phyloP scores from a whole-genome alignment of 2,113 vertebrate genomes.

The Tichodroma muraria region DNA sequence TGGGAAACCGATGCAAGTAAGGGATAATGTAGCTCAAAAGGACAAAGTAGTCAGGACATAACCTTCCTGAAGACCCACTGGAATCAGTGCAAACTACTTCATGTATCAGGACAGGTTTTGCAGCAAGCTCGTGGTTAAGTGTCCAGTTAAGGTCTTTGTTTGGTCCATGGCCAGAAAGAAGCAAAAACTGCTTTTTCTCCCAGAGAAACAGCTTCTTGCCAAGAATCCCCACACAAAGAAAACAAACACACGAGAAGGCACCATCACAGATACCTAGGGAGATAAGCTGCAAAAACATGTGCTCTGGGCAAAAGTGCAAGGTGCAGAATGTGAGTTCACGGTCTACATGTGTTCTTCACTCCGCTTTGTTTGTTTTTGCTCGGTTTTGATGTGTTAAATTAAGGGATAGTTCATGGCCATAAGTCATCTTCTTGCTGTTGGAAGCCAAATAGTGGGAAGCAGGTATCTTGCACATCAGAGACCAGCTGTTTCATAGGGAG shows the following conservation, averaged over 20 bases:
- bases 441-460: constrained; percentile 55
- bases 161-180: constrained; percentile 2
- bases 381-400: constrained; percentile 49
- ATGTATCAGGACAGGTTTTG: not conserved
- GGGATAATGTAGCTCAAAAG: not conserved
- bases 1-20: not conserved
- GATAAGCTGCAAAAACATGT: constrained; percentile 51
- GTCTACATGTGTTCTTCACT: constrained; percentile 33
- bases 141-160: not conserved
- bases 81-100: not conserved
- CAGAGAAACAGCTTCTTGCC: constrained; percentile 27
- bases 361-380: constrained; percentile 63
- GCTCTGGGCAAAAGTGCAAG: constrained; percentile 35
- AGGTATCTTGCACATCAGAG: constrained; percentile 59
- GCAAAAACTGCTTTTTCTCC: constrained; percentile 40
- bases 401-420: constrained; percentile 59
- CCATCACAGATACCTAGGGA: constrained; percentile 40
- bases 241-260: constrained; percentile 48
- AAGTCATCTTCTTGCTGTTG: constrained; percentile 49
- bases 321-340: constrained; percentile 62
- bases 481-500: constrained; percentile 50
- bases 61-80: not conserved
- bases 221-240: constrained; percentile 52
- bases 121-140: not conserved
- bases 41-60: not conserved